phyloP scores from a whole-genome alignment of 2,113 vertebrate species.

The Corapipo altera region DNA sequence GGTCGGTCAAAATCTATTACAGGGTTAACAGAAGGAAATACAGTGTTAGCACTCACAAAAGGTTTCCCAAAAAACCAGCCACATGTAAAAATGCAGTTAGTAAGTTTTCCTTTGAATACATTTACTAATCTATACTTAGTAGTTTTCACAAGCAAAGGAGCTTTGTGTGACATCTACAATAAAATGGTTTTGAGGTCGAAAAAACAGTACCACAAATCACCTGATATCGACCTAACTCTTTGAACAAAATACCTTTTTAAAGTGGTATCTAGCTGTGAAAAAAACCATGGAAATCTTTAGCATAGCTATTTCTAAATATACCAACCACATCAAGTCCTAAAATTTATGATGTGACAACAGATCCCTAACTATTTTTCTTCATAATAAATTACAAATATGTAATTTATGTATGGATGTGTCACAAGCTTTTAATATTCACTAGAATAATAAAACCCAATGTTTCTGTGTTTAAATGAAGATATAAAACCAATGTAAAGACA shows the following conservation, averaged over 20 bases:
- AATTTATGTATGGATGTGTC: neutral
- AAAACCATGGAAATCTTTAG: neutral
- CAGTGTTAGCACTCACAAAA: neutral
- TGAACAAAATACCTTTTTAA: neutral
- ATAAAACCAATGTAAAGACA: neutral
- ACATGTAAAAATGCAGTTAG: neutral
- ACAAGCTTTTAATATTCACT: neutral
- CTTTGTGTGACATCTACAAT: neutral
- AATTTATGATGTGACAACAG: neutral
- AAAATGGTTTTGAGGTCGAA: neutral
- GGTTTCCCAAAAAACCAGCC: neutral
- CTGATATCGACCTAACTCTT: neutral
- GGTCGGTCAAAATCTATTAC: slow-evolving; percentile 86
- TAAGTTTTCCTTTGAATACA: neutral
- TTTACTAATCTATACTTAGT: neutral
- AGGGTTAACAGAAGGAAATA: neutral
- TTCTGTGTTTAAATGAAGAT: neutral
- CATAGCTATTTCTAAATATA: neutral
- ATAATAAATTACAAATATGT: neutral
- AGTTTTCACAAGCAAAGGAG: neutral
- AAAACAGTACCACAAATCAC: neutral
- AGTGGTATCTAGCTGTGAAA: neutral
- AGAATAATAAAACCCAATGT: neutral
- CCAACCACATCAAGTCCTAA: neutral
- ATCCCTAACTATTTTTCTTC: neutral